Evolutionary conservation across 1,140 invertebrate species (phyloP).

Genomic region (Calliopsis andreniformis): DNA sequence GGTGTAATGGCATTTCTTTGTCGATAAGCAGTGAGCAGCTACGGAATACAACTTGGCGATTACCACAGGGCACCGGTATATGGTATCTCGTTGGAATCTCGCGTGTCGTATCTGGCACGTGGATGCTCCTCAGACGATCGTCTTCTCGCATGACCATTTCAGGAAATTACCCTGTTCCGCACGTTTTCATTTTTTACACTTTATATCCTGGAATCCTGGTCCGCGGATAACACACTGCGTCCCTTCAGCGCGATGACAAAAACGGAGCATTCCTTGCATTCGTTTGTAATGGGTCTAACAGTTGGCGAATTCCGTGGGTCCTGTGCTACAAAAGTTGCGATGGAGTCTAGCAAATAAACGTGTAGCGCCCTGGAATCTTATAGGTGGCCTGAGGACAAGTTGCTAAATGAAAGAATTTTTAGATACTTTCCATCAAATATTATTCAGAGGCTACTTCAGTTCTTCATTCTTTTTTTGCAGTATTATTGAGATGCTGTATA

Average conservation of each 20-base stretch:
- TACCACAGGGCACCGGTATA: conserved; percentile 22
- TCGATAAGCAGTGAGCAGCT: conserved; percentile 4
- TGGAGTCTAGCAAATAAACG: background rate
- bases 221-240: background rate
- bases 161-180: conserved; percentile 46
- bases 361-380: background rate
- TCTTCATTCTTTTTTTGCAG: no score
- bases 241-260: conserved; percentile 3
- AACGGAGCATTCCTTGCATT: conserved; percentile 20
- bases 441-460: no score
- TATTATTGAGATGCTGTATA: no score
- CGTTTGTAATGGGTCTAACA: background rate
- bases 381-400: no score
- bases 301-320: conserved; percentile 1
- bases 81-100: conserved; percentile 37
- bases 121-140: conserved; percentile 27
- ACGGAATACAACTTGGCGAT: conserved; percentile 28
- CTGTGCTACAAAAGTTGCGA: background rate
- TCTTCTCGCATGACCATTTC: conserved; percentile 45
- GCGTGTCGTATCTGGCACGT: conserved; percentile 45
- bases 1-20: conserved; percentile 28
- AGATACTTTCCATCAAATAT: no score
- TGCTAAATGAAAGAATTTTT: no score
- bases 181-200: conserved; percentile 44
- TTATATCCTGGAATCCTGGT: conserved; percentile 16